Evolutionary conservation across 53 echinoderm and acorn worm genomes (phyloP), one percentile per base, ranked within the genome.

Genomic region (Henricia sp.): DNA sequence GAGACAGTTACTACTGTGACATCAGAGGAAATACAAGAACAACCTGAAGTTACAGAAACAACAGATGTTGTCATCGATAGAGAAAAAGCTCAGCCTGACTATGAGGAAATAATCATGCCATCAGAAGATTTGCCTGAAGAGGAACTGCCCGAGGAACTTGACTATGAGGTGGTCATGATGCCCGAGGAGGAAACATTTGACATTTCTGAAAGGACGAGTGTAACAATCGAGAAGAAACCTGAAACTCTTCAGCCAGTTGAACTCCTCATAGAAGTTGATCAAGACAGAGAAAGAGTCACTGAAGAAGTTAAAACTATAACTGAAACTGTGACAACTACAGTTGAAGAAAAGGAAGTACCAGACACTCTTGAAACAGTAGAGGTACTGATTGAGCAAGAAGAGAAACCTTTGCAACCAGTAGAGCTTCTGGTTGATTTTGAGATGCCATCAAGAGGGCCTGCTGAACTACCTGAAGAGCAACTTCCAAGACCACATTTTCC

Each of bases 331-430:
- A 77, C 78, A 23, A 77, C 77, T 37, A 46, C 67, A 11, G 38
- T 71, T 59, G 78, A 87, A 27, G 53, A 66, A 33, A 46, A 75
- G 52, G 68, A 77, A 10, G 58, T 71, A 38, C 71, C 58, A 33
- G 41, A 40, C 35, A 40, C 84, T 71, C 84, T 32, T n/a, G 90
- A 87, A 75, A 60, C 75, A 2, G 66, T 87, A 34, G 67, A 93
- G 62, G 69, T 90, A 27, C 19, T 75, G 4, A 74, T 93, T 43
- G 90, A 87, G 60, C 83, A 90, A 57, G 91, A 94, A 70, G 66
- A 88, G 73, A 53, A 67, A 40, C 94, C 94, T 35, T 37, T 85
- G 34, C 78, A 57, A 21, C 80, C 91, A 50, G 70, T 91, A 64
- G 88, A 93, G 53, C 68, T 93, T 20, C 66, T 84, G 23, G 55